Conservation (phyloP, 2,888 invertebrate genomes). For the Rutpela maculata region DNA sequence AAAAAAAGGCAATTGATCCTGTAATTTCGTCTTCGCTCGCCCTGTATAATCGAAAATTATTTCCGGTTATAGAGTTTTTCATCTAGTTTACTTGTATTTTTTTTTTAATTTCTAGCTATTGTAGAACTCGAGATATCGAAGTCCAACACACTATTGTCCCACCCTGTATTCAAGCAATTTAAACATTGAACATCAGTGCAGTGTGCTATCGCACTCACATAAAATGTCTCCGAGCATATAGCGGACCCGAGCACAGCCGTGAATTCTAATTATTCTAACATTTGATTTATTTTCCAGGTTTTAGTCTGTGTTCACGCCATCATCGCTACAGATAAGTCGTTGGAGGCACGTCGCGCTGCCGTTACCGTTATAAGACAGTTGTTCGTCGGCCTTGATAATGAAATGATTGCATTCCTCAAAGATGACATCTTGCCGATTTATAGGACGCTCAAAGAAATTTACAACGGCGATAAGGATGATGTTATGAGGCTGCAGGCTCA, state of each 20-base stretch:
- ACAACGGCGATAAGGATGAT: constrained; percentile 81
- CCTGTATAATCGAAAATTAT: too few relatives aligned
- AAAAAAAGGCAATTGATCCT: too few relatives aligned
- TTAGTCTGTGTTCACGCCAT: constrained; percentile 82
- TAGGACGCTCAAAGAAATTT: constrained; percentile 80
- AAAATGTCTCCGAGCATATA: constrained; percentile 8
- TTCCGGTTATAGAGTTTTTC: too few relatives aligned
- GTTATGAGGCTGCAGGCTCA: constrained; percentile 85
- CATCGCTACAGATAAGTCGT: constrained; percentile 82
- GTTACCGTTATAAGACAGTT: constrained; percentile 85
- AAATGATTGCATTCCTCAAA: constrained; percentile 81
- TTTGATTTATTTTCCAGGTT: constrained; percentile 76
- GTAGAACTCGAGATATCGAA: too few relatives aligned
- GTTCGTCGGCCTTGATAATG: constrained; percentile 84
- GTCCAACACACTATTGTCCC: too few relatives aligned
- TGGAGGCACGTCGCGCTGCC: constrained; percentile 87
- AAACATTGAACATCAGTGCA: neutral
- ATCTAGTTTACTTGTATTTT: too few relatives aligned
- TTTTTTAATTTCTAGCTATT: too few relatives aligned
- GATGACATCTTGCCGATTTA: constrained; percentile 83
- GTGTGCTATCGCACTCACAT: neutral
- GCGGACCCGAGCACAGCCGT: neutral
- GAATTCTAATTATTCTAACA: neutral
- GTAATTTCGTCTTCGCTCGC: too few relatives aligned
- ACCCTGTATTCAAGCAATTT: neutral